Evolutionary conservation across 2,797 vertebrate species (phyloP).

Genomic region (Onychomys leucogaster): DNA sequence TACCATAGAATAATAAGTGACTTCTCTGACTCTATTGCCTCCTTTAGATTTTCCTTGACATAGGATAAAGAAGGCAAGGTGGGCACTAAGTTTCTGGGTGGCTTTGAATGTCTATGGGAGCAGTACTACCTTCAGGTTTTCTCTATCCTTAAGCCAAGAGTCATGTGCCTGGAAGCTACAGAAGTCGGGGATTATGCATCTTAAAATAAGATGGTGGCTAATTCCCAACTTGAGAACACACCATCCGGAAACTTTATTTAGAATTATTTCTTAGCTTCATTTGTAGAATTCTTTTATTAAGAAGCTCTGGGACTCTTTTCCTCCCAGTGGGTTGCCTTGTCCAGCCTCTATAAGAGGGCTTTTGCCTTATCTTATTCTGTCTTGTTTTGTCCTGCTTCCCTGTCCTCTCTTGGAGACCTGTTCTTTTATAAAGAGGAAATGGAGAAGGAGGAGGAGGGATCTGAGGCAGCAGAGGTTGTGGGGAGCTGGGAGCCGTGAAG

Average conservation of each 20-base stretch:
- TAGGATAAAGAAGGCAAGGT: background rate
- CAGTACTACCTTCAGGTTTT: background rate
- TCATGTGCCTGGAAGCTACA: background rate
- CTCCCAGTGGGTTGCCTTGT: background rate
- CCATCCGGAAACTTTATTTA: background rate
- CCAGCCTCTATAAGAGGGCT: background rate
- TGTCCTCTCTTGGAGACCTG: background rate
- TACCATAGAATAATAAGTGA: background rate
- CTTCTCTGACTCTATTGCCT: background rate
- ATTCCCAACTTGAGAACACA: background rate
- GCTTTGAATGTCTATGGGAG: background rate
- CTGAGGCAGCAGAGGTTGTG: background rate
- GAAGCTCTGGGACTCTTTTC: background rate
- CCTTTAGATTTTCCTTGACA: background rate
- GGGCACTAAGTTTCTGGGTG: background rate
- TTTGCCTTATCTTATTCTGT: background rate
- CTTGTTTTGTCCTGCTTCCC: background rate
- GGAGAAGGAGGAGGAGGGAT: background rate
- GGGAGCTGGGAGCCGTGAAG: background rate
- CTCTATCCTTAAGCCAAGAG: background rate
- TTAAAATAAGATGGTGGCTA: background rate
- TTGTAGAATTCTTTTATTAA: background rate
- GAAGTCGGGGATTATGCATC: background rate
- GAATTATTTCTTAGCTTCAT: background rate
- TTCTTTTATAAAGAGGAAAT: background rate